These are phyloP conservation scores for Nicator chloris DNA, from an alignment of 2,113 vertebrate species.

Conservation along the genomic window DNA sequence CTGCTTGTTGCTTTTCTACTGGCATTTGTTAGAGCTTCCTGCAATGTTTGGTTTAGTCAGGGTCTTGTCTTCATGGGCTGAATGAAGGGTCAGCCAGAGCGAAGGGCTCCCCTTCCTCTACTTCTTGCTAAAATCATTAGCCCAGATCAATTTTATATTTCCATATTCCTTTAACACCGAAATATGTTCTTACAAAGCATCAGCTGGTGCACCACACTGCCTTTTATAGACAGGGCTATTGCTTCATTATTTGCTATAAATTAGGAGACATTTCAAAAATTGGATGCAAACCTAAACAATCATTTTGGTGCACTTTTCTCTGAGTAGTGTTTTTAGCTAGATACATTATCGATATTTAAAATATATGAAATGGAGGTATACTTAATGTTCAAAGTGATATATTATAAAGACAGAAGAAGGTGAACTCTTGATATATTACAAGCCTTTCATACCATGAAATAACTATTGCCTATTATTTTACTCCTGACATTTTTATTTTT, in stretches of 20 bases:
- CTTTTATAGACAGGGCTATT: background rate
- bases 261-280: slow-evolving; percentile 11
- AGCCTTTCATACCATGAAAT: slow-evolving; percentile 78
- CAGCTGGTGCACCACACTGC: background rate
- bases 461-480: slow-evolving; percentile 82
- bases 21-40: slow-evolving; percentile 6
- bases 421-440: slow-evolving; percentile 78
- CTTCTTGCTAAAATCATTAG: background rate
- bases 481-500: slow-evolving; percentile 83
- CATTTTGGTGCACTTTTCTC: background rate
- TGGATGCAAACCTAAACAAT: slow-evolving; percentile 20
- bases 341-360: slow-evolving; percentile 67
- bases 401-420: slow-evolving; percentile 74
- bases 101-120: background rate
- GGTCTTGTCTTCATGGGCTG: background rate
- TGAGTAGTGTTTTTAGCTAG: slow-evolving; percentile 19
- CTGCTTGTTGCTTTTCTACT: background rate
- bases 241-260: slow-evolving; percentile 12
- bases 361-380: slow-evolving; percentile 66
- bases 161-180: background rate
- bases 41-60: background rate
- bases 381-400: slow-evolving; percentile 67
- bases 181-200: background rate
- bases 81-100: background rate
- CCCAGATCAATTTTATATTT: background rate